Evolutionary conservation across 2,797 vertebrate genomes (phyloP), one percentile per base, ranked within the genome.

Genomic region (Apogon talboti): DNA sequence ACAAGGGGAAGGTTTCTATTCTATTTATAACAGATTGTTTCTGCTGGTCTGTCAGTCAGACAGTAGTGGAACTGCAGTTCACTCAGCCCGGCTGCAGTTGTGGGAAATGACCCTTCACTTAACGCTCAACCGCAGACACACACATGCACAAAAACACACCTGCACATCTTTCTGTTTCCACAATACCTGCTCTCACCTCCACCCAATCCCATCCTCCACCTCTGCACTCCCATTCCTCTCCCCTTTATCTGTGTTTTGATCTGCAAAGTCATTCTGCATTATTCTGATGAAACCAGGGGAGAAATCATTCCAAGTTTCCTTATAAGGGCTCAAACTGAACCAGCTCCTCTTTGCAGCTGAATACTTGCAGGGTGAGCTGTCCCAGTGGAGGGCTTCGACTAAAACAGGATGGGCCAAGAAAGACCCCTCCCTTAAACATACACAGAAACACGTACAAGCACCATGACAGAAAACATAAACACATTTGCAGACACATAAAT

Each of bases 21-120:
- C 84, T 91, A 90, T 92, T 91, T 90, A 79, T 91, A 90, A 77
- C 75, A 38, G 73, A 89, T 89, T 91, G 87, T 91, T 86, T 86
- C 64, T 84, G 73, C 68, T 74, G 33, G n/a, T n/a, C n/a, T n/a
- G n/a, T n/a, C n/a, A n/a, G n/a, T n/a, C n/a, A n/a, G n/a, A n/a
- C n/a, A n/a, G 57, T 66, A 80, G 56, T 67, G 57, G 84, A 50
- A 30, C 43, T 69, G 80, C 64, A 79, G 67, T 68, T 79, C 62
- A 66, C 59, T 71, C 64, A 72, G n/a, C n/a, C n/a, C n/a, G n/a
- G n/a, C n/a, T n/a, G n/a, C n/a, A n/a, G n/a, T n/a, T n/a, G n/a
- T n/a, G n/a, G n/a, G 65, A 87, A 89, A 84, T 81, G 40, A 83
- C 65, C 76, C 76, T 79, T 82, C 49, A 51, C 24, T 44, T 61